Evolutionary conservation across 2,888 invertebrate genomes (phyloP).

Genomic region (Sarcophaga carnaria): DNA sequence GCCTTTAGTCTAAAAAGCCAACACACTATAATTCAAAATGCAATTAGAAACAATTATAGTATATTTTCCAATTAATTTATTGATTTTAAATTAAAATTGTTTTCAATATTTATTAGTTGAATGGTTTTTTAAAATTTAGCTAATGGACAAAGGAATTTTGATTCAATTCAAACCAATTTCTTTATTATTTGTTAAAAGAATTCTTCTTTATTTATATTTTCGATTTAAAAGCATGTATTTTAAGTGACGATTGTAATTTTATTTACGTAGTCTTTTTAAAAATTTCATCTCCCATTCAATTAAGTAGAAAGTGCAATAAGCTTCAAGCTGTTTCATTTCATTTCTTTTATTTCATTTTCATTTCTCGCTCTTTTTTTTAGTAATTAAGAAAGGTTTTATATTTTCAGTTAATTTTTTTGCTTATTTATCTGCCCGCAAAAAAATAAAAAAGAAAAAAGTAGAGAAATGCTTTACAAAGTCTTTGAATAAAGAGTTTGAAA

Average conservation of each 20-base stretch:
- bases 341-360: neutral
- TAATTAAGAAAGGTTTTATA: slow-evolving; percentile 1
- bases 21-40: no score
- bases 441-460: neutral
- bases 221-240: neutral
- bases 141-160: no score
- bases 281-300: neutral
- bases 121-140: neutral
- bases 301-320: slow-evolving; percentile 35
- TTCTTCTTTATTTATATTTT: slow-evolving; percentile 2
- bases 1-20: no score
- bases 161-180: neutral
- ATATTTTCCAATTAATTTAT: neutral
- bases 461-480: neutral
- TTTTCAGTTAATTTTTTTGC: neutral
- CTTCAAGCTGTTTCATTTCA: slow-evolving; percentile 13
- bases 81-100: neutral
- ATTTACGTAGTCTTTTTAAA: slow-evolving; percentile 8
- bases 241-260: neutral
- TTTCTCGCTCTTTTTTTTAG: neutral
- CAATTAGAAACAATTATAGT: neutral
- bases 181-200: neutral
- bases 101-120: neutral
- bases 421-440: neutral
- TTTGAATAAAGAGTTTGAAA: slow-evolving; percentile 10